Percentiles rank a stretch among this genome's conserved stretches.
These are phyloP conservation scores for Beris chalybata DNA, from an alignment of 2,888 invertebrate genomes.

Conservation along the genomic window DNA sequence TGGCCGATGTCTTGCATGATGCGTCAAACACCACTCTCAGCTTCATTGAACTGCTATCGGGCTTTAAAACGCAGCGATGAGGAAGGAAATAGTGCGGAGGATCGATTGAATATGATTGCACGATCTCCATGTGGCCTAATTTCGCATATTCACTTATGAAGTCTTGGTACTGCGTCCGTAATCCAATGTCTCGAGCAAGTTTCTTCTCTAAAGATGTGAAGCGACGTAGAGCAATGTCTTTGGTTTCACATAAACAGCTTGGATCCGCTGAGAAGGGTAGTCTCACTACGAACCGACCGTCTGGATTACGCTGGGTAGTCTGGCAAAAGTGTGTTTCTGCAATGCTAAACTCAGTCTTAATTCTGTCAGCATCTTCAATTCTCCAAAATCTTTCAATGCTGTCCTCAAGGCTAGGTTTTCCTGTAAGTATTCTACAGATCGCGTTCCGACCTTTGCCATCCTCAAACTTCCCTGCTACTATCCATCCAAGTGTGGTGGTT, in stretches of 20 bases:
- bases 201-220: not conserved
- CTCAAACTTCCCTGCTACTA: too few species aligned
- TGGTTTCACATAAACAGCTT: not conserved
- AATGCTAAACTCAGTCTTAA: not conserved
- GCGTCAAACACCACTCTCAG: not conserved
- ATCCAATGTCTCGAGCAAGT: too few species aligned
- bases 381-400: conserved; percentile 2
- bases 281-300: not conserved
- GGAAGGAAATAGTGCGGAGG: not conserved
- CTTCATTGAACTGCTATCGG: not conserved
- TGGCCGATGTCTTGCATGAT: not conserved
- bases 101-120: not conserved
- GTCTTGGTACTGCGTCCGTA: not conserved
- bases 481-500: too few species aligned
- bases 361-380: not conserved
- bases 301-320: not conserved
- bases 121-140: not conserved
- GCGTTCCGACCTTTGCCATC: too few species aligned
- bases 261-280: conserved; percentile 5
- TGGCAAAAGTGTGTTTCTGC: conserved; percentile 1
- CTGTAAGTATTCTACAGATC: too few species aligned
- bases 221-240: not conserved
- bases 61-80: not conserved
- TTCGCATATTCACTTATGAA: not conserved
- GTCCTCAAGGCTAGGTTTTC: too few species aligned